phyloP scores from a whole-genome alignment of 2,113 vertebrate species.

The Hyperoodon ampullatus region DNA sequence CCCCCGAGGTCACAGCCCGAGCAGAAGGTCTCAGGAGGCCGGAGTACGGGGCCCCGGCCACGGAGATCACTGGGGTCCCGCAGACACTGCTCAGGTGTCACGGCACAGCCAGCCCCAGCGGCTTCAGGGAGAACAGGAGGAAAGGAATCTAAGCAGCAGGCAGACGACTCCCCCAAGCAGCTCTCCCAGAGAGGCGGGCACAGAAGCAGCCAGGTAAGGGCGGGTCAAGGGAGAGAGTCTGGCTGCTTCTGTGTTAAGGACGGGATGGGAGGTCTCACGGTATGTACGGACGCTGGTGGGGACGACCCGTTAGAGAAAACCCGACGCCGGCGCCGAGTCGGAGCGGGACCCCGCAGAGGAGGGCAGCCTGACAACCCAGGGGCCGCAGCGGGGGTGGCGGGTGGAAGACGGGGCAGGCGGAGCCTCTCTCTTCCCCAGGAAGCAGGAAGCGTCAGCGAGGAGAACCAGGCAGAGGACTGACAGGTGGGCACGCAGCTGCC shows the following conservation, averaged over 20 bases:
- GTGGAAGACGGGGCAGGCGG: accelerated
- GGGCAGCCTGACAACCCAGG: accelerated
- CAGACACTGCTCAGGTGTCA: not conserved
- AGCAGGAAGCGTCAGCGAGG: not conserved
- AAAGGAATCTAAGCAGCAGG: not conserved
- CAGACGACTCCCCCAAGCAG: not conserved
- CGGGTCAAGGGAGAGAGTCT: no score
- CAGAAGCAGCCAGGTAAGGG: not conserved
- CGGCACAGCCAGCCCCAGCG: no score
- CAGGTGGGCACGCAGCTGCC: no score
- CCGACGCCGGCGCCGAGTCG: accelerated
- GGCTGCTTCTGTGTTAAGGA: not conserved
- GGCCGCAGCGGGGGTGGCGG: not conserved
- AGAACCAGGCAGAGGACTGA: not conserved
- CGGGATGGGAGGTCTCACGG: accelerated
- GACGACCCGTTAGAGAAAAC: not conserved
- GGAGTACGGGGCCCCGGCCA: accelerated
- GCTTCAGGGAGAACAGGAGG: no score
- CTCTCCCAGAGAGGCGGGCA: not conserved
- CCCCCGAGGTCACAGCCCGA: not conserved
- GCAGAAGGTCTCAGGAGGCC: not conserved
- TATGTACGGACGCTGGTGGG: accelerated
- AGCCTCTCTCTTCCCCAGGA: not conserved
- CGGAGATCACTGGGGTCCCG: not conserved
- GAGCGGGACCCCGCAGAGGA: not conserved